Evolutionary conservation across 2,797 vertebrate species (phyloP).

Genomic region (Cynodonichthys magdalenae): DNA sequence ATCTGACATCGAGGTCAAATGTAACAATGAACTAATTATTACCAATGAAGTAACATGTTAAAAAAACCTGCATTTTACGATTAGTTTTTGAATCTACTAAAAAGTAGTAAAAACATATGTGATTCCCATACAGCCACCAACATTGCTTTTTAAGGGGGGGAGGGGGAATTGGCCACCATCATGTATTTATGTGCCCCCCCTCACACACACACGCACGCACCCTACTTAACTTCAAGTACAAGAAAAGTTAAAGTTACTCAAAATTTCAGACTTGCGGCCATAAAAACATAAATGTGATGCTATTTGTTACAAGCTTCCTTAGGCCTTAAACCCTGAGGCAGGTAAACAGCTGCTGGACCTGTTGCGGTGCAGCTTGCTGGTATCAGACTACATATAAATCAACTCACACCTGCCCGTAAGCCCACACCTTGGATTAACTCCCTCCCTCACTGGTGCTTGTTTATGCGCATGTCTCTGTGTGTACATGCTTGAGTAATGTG

Average conservation of each 20-base stretch:
- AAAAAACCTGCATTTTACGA: background rate
- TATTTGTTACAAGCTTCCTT: constrained; percentile 33
- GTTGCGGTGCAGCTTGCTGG: constrained; percentile 33
- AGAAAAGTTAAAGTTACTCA: background rate
- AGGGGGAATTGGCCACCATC: too few relatives aligned
- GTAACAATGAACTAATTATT: constrained; percentile 8
- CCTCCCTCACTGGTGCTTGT: constrained; percentile 20
- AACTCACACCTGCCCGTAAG: constrained; percentile 48
- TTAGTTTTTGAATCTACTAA: too few relatives aligned
- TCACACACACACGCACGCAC: too few relatives aligned
- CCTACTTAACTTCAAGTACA: too few relatives aligned
- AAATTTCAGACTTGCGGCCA: background rate
- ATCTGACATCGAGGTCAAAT: background rate
- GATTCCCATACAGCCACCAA: too few relatives aligned
- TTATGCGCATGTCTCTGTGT: constrained; percentile 5
- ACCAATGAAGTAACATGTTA: constrained; percentile 26
- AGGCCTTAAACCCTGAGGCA: constrained; percentile 24
- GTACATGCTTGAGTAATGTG: constrained; percentile 60
- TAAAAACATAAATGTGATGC: background rate
- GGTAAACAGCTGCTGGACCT: constrained; percentile 60
- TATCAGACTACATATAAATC: constrained; percentile 39
- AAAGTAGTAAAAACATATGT: too few relatives aligned
- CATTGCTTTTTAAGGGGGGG: too few relatives aligned
- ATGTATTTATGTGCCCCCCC: too few relatives aligned
- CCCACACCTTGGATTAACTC: constrained; percentile 41